Percentiles rank a stretch among this genome's conserved stretches.
These are phyloP conservation scores for Drosophila sturtevanti DNA, from an alignment of 1,140 invertebrate species.

Conservation along the genomic window DNA sequence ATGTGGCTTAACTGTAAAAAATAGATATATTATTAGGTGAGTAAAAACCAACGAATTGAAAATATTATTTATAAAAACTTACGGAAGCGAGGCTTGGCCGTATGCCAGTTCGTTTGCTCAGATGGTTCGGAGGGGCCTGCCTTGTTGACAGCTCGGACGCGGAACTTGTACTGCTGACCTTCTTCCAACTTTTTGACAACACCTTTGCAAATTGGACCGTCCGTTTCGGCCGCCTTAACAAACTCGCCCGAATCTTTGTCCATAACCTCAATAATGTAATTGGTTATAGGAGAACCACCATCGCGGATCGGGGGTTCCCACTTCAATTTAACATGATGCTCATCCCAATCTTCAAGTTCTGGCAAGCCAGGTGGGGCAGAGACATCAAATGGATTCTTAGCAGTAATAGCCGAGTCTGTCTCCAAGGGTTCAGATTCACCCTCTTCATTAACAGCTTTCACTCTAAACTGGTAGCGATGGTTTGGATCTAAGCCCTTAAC, in stretches of 20 bases:
- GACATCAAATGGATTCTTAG: conserved; percentile 98
- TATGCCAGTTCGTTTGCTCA: conserved; percentile 96
- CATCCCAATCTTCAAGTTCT: conserved; percentile 96
- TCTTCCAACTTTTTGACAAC: conserved; percentile 94
- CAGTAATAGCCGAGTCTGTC: conserved; percentile 92
- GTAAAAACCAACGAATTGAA: not conserved
- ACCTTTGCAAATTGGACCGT: conserved; percentile 90
- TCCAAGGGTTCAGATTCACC: conserved; percentile 97
- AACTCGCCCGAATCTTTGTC: conserved; percentile 85
- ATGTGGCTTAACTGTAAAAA: conserved; percentile 91
- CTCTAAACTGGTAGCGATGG: conserved; percentile 97
- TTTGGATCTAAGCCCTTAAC: conserved; percentile 95
- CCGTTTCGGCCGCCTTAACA: conserved; percentile 89
- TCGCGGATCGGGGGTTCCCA: conserved; percentile 98
- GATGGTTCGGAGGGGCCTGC: conserved; percentile 97
- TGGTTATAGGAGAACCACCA: conserved; percentile 97
- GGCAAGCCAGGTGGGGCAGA: conserved; percentile 95
- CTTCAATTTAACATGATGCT: conserved; percentile 95
- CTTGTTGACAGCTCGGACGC: conserved; percentile 97
- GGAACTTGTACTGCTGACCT: conserved; percentile 97
- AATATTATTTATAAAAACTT: conserved; percentile 83
- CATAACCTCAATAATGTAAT: conserved; percentile 93
- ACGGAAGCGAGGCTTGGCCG: conserved; percentile 96
- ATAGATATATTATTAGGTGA: conserved; percentile 36
- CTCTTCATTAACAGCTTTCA: conserved; percentile 97